Evolutionary conservation across 2,113 vertebrate species (phyloP), one percentile per base, ranked within the genome.

Genomic region (Dendrocopos noguchii): DNA sequence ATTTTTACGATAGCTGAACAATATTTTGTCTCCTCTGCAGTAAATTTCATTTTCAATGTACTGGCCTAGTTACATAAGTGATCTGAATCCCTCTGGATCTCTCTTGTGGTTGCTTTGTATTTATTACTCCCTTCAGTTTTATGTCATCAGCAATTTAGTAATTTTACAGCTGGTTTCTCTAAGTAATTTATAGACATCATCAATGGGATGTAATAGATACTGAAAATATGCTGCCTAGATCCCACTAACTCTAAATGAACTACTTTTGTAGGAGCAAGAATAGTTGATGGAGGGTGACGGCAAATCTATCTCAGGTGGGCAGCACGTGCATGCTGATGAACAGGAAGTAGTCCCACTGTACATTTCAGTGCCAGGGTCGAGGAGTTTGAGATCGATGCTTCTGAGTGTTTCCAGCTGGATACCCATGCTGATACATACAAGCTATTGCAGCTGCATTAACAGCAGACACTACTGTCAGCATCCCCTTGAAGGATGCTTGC

Each of bases 1-100:
- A 64, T 82, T 94, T 87, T 92, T 91, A 68, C 76, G 81, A 52
- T 91, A 96, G 67, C 88, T 91, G 70, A 93, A 92, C 60, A 80
- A 88, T 87, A 95, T 63, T 88, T 94, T 88, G 1, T 79, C 93
- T 71, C 13, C 68, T 90, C 83, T 3, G 5, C 84, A 77, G 70
- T 80, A 79, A 92, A 89, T 93, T 93, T 89, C 59, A 75, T 91
- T 91, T 93, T 46, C 39, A 22, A 29, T 92, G 82, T 95, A 61
- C 87, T 95, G 94, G 70, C 95, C 96, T 97, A 96, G 77, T 97
- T 97, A 93, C 93, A 95, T 96, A 97, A 97, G 91, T 89, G 94
- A 95, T 97, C 78, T 1, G 12, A 61, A 91, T 96, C 94, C 94
- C 92, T 79, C 80, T 94, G 66, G 80, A 92, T 90, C 90, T 94